Conservation (phyloP, 2,888 invertebrate species). For the Anarsia innoxiella region DNA sequence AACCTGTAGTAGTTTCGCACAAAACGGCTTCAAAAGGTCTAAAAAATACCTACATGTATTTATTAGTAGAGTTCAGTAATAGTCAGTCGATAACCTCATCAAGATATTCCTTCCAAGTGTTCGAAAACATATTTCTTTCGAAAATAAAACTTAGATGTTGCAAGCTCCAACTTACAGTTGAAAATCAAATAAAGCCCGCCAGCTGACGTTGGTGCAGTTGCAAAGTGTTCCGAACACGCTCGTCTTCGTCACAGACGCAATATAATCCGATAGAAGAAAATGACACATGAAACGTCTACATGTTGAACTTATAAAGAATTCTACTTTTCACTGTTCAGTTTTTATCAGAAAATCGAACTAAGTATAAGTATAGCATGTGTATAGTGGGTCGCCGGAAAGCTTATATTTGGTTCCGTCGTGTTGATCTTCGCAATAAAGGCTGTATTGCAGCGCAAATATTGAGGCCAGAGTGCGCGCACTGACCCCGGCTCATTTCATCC, state of each 20-base stretch:
- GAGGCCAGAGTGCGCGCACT: slow-evolving; percentile 45
- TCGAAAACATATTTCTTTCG: slow-evolving; percentile 30
- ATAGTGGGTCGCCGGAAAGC: slow-evolving; percentile 31
- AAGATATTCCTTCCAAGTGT: slow-evolving; percentile 29
- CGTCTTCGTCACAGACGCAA: slow-evolving; percentile 51
- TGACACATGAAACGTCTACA: slow-evolving; percentile 29
- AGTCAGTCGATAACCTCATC: slow-evolving; percentile 36
- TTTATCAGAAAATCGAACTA: too few species aligned
- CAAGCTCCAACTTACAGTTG: slow-evolving; percentile 45
- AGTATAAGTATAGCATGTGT: too few species aligned
- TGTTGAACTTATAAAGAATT: slow-evolving; percentile 14
- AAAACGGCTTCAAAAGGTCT: too few species aligned
- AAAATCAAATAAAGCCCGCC: slow-evolving; percentile 62
- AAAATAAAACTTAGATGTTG: slow-evolving; percentile 48
- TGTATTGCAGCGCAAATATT: slow-evolving; percentile 66
- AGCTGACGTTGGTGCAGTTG: slow-evolving; percentile 56
- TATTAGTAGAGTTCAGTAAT: too few species aligned
- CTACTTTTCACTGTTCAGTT: background rate
- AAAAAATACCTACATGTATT: too few species aligned
- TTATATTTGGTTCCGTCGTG: slow-evolving; percentile 43
- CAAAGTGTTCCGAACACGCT: slow-evolving; percentile 42
- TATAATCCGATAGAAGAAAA: slow-evolving; percentile 29
- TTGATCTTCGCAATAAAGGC: slow-evolving; percentile 62
- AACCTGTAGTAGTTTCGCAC: too few species aligned
- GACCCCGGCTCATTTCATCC: slow-evolving; percentile 61